Evolutionary conservation across 2,888 invertebrate genomes (phyloP), one percentile per base, ranked within the genome.

Genomic region (Cryptocheilus praepositus): DNA sequence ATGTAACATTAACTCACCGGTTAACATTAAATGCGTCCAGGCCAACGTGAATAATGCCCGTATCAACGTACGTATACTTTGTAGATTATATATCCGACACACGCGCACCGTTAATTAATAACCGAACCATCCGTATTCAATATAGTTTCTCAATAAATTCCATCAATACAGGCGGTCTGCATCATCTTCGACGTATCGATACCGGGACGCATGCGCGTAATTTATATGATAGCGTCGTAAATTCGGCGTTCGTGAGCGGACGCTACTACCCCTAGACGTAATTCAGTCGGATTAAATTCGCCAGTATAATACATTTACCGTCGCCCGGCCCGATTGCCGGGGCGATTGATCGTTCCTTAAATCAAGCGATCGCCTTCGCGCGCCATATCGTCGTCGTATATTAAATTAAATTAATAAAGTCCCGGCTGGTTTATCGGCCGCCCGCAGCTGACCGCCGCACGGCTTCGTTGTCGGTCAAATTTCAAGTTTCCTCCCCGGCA

Each of bases 201-300:
- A 36, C 13, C 36, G 36, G 36, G 36, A 36, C 36, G 36, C 36
- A 21, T 28, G 59, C 52, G 19, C 45, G 21, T 59, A 51, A 64
- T 57, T 58, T 44, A 43, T 64, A 11, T 53, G 45, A 59, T 51
- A 51, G 64, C 58, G 36, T 7, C 53, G 60, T 64, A 64, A 64
- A 64, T 63, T 15, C 11, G 49, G 15, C 16, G 15, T 18, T 25
- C 15, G 18, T 16, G n/a, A 44, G 22, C 53, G 58, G 43, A 13
- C 59, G 5, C n/a, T 1, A 13, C 3, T n/a, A 2, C 8, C 13
- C 57, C 21, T n/a, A 13, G 57, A n/a, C n/a, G 44, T 59, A 60
- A 64, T 64, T 60, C 53, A 11, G 45, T 64, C 53, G 7, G 44
- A 52, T 64, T 64, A 60, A 64, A 60, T 64, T 64, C 45, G n/a